Conservation (phyloP, 2,888 invertebrate species). For the Anticlea derivata region DNA sequence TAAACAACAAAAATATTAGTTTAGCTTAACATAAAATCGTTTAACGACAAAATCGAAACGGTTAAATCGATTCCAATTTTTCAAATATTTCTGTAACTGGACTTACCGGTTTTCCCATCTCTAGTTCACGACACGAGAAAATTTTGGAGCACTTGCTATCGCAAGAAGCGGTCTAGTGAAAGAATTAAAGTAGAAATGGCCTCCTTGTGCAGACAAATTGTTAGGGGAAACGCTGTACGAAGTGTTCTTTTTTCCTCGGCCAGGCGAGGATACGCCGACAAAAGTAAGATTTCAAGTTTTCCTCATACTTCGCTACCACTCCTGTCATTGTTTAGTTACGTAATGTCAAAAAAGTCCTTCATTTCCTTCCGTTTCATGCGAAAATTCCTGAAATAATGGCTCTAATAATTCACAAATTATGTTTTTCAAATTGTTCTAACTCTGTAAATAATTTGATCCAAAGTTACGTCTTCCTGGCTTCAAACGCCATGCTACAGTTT, state of each 20-base stretch:
- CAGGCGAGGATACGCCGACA: slow-evolving; percentile 84
- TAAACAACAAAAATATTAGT: no score
- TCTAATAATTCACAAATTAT: slow-evolving; percentile 1
- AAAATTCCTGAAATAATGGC: slow-evolving; percentile 10
- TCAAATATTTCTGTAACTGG: neutral
- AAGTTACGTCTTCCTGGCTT: slow-evolving; percentile 9
- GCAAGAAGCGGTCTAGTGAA: slow-evolving; percentile 76
- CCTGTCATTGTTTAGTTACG: slow-evolving; percentile 76
- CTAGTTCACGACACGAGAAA: slow-evolving; percentile 43
- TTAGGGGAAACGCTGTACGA: slow-evolving; percentile 85
- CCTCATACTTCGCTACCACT: slow-evolving; percentile 41
- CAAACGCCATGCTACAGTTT: slow-evolving; percentile 13
- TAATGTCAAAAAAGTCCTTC: slow-evolving; percentile 70
- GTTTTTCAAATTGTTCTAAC: neutral
- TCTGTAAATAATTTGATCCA: neutral
- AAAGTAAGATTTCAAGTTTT: slow-evolving; percentile 82
- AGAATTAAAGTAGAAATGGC: slow-evolving; percentile 85
- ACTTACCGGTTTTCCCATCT: slow-evolving; percentile 28
- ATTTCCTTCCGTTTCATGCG: slow-evolving; percentile 7
- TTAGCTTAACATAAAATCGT: no score
- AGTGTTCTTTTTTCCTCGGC: slow-evolving; percentile 85
- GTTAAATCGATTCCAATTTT: slow-evolving; percentile 1
- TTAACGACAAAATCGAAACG: slow-evolving; percentile 4
- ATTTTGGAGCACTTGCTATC: slow-evolving; percentile 67
- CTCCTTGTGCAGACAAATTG: slow-evolving; percentile 89